Base-by-base conservation (phyloP, 2,888 invertebrate genomes). In the Polydrusus tereticollis region DNA sequence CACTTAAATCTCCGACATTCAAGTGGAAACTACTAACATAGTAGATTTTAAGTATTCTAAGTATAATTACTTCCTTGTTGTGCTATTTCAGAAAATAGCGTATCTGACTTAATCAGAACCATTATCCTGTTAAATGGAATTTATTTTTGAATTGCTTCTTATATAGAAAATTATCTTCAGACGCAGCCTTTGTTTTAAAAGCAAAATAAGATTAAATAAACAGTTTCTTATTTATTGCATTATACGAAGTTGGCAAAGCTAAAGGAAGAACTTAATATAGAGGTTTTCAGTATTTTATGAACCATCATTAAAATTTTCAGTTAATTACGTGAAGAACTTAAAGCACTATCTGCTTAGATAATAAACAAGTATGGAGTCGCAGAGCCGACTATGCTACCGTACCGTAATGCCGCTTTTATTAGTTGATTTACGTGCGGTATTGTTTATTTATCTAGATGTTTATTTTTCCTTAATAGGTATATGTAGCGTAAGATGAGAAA, bases 31-130 rank as follows among this genome's bases (percentile, higher is more conserved):
- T 58, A 45, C 60, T 52, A 59, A 59, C 55, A 47, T 50, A 50
- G 59, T 65, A 58, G 57, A 55, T 33, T 58, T 57, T 52, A 52
- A 52, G 47, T 47, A 16, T 47, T 7, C 3, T 47, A 59, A 69
- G 45, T 70, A 58, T 71, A 71, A 72, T 67, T 60, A 72, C 72
- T 72, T 72, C 72, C 72, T 72, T 38, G 43, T 62, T 63, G 55
- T 66, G 26, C 60, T 66, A 21, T 60, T 71, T 71, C 29, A 71
- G 45, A 69, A 63, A 58, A 55, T 43, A 43, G 43, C 57, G 26
- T 66, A 69, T 63, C 69, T 23, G 16, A 52, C 14, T 47, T 66
- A 66, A 66, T 66, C 66, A 45, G 29, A 33, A 20, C 16, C 62
- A 69, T 69, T 69, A 69, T 62, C 55, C 55, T 57, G 14, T 55